Evolutionary conservation across 2,888 invertebrate genomes (phyloP).

Genomic region (Melieria picta): DNA sequence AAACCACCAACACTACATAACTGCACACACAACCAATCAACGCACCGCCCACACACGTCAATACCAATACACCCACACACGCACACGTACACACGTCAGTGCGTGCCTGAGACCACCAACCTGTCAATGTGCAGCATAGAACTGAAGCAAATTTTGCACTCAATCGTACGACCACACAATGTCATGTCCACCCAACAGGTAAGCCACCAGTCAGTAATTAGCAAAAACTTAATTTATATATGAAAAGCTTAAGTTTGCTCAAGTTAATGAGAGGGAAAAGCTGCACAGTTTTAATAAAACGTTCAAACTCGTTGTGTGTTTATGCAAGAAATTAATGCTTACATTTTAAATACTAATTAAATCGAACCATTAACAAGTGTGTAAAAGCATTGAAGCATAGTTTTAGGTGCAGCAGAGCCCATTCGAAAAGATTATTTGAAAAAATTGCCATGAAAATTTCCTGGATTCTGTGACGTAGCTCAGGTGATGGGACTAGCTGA

Average conservation of each 20-base stretch:
- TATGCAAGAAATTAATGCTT: not conserved
- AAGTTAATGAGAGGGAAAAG: too few relatives aligned
- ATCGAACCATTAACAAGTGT: too few relatives aligned
- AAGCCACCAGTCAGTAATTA: slow-evolving; percentile 28
- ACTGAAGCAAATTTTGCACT: slow-evolving; percentile 81
- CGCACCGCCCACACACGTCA: not conserved
- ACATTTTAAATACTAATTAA: slow-evolving; percentile 3
- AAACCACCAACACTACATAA: slow-evolving; percentile 4
- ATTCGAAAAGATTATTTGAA: too few relatives aligned
- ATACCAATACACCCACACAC: slow-evolving; percentile 3
- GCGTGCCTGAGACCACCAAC: slow-evolving; percentile 75
- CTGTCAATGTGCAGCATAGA: slow-evolving; percentile 73
- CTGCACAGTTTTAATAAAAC: too few relatives aligned
- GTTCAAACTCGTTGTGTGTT: too few relatives aligned
- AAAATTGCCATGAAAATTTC: too few relatives aligned
- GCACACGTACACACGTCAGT: slow-evolving; percentile 64
- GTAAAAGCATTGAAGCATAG: too few relatives aligned
- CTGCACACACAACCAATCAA: not conserved
- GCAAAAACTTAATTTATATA: not conserved
- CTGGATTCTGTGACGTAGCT: too few relatives aligned
- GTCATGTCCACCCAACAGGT: slow-evolving; percentile 76
- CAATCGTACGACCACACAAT: slow-evolving; percentile 79
- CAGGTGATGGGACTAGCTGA: too few relatives aligned
- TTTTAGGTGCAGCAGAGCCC: too few relatives aligned
- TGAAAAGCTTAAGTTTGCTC: not conserved